Base-by-base conservation (phyloP, 2,113 vertebrate species). In the Ovibos moschatus region DNA sequence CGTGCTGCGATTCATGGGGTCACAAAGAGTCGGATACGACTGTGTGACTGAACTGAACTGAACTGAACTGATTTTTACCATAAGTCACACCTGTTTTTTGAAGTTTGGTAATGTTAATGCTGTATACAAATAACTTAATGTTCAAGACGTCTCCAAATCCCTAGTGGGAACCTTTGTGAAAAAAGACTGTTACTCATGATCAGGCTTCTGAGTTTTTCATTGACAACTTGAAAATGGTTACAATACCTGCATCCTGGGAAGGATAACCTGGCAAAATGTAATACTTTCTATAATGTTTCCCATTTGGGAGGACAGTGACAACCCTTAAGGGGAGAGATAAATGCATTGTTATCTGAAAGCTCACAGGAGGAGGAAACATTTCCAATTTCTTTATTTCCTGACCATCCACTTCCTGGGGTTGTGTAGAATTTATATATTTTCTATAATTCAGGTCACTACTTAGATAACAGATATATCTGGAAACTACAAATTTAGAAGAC, bases 11-110 rank as follows among this genome's bases (percentile, higher is more conserved):
- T 51, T 51, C 50, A 5, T 51, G 50, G 5, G 15, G 15, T 51
- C 4, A 1, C 15, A 51, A 16, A 16, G 50, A 51, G 51, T 51
- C 5, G 0, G 51, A 51, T 5, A 16, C 5, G 0, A 51, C 16
- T 53, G 51, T 19, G 51, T 6, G 5, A 53, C 51, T 53, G 43
- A 43, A 43, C 6, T 43, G 51, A 53, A 17, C 16, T 16, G 51
- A 51, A 51, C 14, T 51, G 51, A 51, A 51, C 51, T 51, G 15
- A 21, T 40, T 43, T 71, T 78, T 85, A 43, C 15, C 36, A 55
- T 67, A 87, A 90, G 13, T 92, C 16, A 36, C 5, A 67, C 12
- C 12, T 84, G 16, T 45, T 64, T 83, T 71, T 92, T 45, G 21
- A 50, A 64, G 76, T 28, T 2, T 78, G 43, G 19, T 1, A 94